These are phyloP conservation scores for Cephalotes varians DNA, from an alignment of 2,888 invertebrate species.

Conservation along the genomic window DNA sequence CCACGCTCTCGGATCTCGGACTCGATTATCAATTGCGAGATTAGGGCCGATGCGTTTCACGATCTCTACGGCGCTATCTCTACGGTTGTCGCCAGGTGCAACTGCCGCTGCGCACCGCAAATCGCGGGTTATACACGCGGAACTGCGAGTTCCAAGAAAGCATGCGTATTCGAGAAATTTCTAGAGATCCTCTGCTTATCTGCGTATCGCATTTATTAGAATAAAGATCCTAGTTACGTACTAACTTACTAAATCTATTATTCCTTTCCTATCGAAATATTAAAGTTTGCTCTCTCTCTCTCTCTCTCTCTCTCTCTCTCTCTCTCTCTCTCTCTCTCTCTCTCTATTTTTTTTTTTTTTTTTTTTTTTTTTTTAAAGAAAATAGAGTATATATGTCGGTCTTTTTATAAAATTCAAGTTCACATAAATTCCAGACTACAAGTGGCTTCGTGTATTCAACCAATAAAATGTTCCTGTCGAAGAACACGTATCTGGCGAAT, in stretches of 20 bases:
- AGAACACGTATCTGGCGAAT: slow-evolving; percentile 44
- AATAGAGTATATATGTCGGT: slow-evolving; percentile 13
- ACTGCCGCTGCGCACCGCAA: slow-evolving; percentile 16
- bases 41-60: slow-evolving; percentile 37
- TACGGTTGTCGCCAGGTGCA: slow-evolving; percentile 40
- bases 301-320: too few relatives aligned
- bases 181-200: slow-evolving; percentile 9
- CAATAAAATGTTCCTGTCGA: slow-evolving; percentile 51
- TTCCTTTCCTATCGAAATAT: background rate
- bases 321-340: too few relatives aligned
- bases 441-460: background rate
- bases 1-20: slow-evolving; percentile 37
- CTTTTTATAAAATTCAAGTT: slow-evolving; percentile 49
- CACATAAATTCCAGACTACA: slow-evolving; percentile 46
- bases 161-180: background rate
- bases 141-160: slow-evolving; percentile 25
- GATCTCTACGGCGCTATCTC: slow-evolving; percentile 16
- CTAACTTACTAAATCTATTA: background rate
- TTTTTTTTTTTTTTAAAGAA: background rate
- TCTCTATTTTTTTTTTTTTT: too few relatives aligned
- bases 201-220: background rate
- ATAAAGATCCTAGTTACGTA: background rate
- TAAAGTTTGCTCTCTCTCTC: background rate
- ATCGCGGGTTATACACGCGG: slow-evolving; percentile 33
- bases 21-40: slow-evolving; percentile 57